Evolutionary conservation across 2,113 vertebrate genomes (phyloP).

Genomic region (human): DNA sequence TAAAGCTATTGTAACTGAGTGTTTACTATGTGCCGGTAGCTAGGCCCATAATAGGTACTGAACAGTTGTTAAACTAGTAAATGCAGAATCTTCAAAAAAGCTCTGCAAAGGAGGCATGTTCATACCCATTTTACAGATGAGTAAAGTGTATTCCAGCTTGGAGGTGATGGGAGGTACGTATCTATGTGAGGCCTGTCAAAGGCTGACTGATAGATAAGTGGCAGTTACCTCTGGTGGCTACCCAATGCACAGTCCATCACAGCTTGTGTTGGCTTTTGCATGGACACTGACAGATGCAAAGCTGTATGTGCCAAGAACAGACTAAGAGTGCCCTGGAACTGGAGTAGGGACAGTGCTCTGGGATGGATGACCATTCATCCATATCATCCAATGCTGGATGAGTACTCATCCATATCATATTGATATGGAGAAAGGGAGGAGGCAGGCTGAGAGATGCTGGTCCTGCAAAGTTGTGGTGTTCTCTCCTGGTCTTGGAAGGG

Average conservation of each 20-base stretch:
- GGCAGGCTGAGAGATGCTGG: background rate
- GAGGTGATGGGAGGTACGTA: background rate
- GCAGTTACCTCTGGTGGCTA: background rate
- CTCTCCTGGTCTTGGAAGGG: too few species aligned
- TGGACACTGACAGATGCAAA: background rate
- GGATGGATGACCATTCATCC: too few species aligned
- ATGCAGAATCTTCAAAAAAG: background rate
- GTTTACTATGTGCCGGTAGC: background rate
- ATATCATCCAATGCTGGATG: too few species aligned
- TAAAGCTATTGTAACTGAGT: background rate
- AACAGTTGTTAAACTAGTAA: background rate
- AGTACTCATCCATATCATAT: too few species aligned
- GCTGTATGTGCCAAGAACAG: background rate
- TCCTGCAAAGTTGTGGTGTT: background rate
- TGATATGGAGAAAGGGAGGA: too few species aligned
- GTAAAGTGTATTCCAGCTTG: background rate
- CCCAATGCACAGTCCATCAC: background rate
- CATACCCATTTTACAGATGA: background rate
- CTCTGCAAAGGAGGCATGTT: background rate
- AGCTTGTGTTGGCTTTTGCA: background rate
- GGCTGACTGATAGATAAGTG: background rate
- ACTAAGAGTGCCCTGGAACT: background rate
- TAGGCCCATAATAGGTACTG: background rate
- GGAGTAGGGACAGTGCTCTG: background rate
- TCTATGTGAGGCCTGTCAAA: background rate